Percentiles rank a stretch among this genome's conserved stretches.
Conservation (phyloP, 2,797 vertebrate genomes). For the Anisognathus igniventris region DNA sequence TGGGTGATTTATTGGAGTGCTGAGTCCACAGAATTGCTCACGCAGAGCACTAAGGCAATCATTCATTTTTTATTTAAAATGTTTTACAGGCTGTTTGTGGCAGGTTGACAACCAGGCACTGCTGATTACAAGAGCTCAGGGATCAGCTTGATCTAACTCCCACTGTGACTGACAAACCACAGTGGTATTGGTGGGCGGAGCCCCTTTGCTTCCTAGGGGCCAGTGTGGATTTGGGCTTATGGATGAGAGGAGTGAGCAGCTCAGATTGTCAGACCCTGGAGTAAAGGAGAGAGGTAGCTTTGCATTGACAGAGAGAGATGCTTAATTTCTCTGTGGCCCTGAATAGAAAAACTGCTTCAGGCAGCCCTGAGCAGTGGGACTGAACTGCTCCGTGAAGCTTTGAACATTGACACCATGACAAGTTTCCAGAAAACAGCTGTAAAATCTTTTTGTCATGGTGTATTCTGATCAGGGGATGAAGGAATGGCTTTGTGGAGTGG, state of each 20-base stretch:
- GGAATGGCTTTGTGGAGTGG: background rate
- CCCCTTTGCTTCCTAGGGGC: background rate
- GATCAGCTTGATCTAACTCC: background rate
- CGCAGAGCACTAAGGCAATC: slow-evolving; percentile 5
- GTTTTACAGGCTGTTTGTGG: slow-evolving; percentile 5
- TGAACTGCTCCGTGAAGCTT: background rate
- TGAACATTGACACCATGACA: background rate
- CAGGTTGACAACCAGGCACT: background rate
- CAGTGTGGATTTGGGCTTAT: background rate
- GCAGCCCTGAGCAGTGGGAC: background rate
- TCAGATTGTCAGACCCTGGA: background rate
- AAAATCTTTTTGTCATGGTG: background rate
- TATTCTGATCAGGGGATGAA: background rate
- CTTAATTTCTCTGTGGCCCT: background rate
- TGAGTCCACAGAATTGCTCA: slow-evolving; percentile 37
- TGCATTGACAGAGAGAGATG: background rate
- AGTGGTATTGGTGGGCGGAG: background rate
- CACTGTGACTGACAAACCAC: accelerated
- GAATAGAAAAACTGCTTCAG: background rate
- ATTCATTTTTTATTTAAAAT: slow-evolving; percentile 57
- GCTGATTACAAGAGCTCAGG: background rate
- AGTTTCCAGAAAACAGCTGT: background rate
- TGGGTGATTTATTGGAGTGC: slow-evolving; percentile 31
- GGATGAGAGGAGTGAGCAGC: background rate
- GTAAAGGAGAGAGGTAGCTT: background rate